Percentiles rank a stretch among this genome's conserved stretches.
Evolutionary conservation across 2,113 vertebrate species (phyloP).

Genomic region (Ctenomys sociabilis): DNA sequence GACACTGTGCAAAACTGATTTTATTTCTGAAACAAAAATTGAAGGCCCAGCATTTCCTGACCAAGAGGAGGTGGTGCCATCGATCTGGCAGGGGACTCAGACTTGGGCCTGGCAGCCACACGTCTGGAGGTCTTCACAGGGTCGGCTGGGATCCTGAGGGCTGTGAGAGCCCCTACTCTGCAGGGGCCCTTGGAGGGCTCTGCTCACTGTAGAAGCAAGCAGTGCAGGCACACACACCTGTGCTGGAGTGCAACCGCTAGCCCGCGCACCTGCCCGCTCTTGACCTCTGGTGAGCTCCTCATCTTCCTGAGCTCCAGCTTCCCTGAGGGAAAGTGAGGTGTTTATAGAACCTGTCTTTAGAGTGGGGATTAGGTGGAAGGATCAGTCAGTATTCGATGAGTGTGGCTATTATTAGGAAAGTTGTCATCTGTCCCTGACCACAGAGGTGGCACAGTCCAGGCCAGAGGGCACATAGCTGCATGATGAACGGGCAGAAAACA

Average conservation of each 20-base stretch:
- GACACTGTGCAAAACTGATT: background rate
- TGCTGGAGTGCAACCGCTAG: background rate
- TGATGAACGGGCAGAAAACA: background rate
- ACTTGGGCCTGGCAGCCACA: background rate
- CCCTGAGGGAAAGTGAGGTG: conserved; percentile 20
- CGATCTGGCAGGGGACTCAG: background rate
- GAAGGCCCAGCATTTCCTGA: background rate
- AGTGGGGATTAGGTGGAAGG: conserved; percentile 30
- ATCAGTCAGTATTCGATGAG: background rate
- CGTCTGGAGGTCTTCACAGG: background rate
- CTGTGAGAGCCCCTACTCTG: accelerated
- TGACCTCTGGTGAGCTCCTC: conserved; percentile 36
- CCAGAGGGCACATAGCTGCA: background rate
- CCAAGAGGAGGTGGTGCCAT: background rate
- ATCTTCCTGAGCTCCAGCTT: conserved; percentile 47
- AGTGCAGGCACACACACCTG: background rate
- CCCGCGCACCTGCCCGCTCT: background rate
- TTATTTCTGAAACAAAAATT: conserved; percentile 37
- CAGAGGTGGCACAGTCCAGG: background rate
- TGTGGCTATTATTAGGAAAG: conserved; percentile 48
- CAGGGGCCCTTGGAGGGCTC: accelerated
- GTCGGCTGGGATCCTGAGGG: accelerated
- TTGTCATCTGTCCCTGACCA: background rate
- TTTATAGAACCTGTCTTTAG: conserved; percentile 51
- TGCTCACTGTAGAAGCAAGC: background rate